Evolutionary conservation across 1,140 invertebrate genomes (phyloP), one percentile per base, ranked within the genome.

Genomic region (Globodera rostochiensis): DNA sequence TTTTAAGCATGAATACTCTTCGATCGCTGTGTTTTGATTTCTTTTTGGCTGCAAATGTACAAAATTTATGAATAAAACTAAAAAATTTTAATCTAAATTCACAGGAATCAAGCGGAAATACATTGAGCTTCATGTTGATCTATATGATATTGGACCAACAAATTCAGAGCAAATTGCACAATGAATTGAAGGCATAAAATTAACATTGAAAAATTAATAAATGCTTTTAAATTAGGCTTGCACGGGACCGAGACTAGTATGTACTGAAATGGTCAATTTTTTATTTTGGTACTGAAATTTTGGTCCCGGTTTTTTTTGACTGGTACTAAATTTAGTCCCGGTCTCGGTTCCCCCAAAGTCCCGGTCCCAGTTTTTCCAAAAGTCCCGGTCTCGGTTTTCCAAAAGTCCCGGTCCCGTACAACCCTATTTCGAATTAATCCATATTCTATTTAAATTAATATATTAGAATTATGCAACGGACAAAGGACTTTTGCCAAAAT

Each of bases 141-240:
- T 80, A 80, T 47, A 66, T 80, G 60, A n/a, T 69, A 45, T 80
- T 80, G 67, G 11, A 80, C 45, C 79, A 80, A 66, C 15, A 77
- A 47, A 21, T 64, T 53, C 79, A 80, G 45, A 36, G 9, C 21
- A 47, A 57, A 64, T 53, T 80, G 11, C 79, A 80, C 19, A 64
- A 57, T n/a, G 79, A 80, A 78, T 78, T 80, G 46, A 64, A 80
- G 47, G 79, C 60, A 77, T 45, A 71, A 53, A 21, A 25, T 36
- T 36, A 36, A 36, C 36, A 36, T 36, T 3, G 3, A 36, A 36
- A 36, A 36, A 36, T 36, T 36, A 36, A 36, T 36, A 36, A 36
- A 36, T 36, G 3, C 36, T 36, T 36, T 36, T 36, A 36, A 36
- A 36, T 36, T 25, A 25, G 1, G n/a, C n/a, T n/a, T n/a, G n/a